These are phyloP conservation scores for Plagodis dolabraria DNA, from an alignment of 2,888 invertebrate species.

Conservation along the genomic window DNA sequence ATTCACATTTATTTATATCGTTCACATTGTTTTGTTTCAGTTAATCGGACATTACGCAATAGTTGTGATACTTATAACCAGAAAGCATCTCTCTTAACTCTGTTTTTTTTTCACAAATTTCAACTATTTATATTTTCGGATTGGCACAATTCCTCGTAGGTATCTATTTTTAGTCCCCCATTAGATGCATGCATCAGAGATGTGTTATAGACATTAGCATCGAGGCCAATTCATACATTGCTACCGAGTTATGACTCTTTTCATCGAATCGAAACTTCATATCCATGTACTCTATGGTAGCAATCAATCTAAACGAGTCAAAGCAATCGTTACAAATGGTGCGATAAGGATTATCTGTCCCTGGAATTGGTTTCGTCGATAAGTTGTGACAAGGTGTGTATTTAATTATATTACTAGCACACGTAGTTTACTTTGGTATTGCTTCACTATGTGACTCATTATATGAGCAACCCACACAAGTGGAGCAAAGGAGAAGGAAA, in stretches of 20 bases:
- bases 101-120: conserved; percentile 15
- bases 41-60: conserved; percentile 11
- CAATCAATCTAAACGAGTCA: conserved; percentile 31
- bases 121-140: conserved; percentile 24
- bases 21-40: conserved; percentile 21
- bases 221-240: background rate
- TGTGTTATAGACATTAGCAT: conserved; percentile 1
- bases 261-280: background rate
- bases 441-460: conserved; percentile 7
- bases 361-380: conserved; percentile 36
- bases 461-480: background rate
- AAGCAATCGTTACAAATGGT: conserved; percentile 34
- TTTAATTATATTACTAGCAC: conserved; percentile 14
- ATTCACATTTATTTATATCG: conserved; percentile 7
- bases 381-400: conserved; percentile 25
- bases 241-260: background rate
- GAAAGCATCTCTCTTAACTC: no score
- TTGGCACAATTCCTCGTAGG: conserved; percentile 49
- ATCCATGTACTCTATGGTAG: conserved; percentile 4
- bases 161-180: conserved; percentile 21
- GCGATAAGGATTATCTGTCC: conserved; percentile 44
- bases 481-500: background rate
- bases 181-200: conserved; percentile 19
- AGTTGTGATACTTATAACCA: no score
- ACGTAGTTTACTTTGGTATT: background rate